Percentiles rank a stretch among this genome's conserved stretches.
phyloP scores from a whole-genome alignment of 2,113 vertebrate species.

The Varanus komodoensis region DNA sequence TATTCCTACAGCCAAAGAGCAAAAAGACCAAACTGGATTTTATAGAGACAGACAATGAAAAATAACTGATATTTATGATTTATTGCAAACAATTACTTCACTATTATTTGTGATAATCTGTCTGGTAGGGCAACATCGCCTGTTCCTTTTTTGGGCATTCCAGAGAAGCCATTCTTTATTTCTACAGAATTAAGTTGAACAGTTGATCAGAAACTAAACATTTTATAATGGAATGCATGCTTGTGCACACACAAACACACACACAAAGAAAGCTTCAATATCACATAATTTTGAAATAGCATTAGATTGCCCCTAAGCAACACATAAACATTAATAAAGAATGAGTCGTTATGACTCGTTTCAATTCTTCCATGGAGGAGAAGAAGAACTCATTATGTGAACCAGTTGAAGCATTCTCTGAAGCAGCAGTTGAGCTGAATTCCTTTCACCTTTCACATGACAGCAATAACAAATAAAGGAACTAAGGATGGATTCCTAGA shows the following conservation, averaged over 20 bases:
- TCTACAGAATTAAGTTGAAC: slow-evolving; percentile 23
- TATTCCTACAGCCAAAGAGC: background rate
- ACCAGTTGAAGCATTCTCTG: slow-evolving; percentile 64
- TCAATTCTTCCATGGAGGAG: slow-evolving; percentile 62
- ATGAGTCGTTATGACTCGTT: slow-evolving; percentile 68
- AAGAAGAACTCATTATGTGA: slow-evolving; percentile 72
- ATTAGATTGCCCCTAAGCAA: slow-evolving; percentile 54
- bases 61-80: background rate
- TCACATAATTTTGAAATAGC: slow-evolving; percentile 64
- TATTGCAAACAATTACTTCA: background rate
- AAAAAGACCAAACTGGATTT: background rate
- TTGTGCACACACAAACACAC: slow-evolving; percentile 4
- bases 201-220: slow-evolving; percentile 11
- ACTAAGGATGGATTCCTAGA: slow-evolving; percentile 71
- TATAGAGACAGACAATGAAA: slow-evolving; percentile 25
- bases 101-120: slow-evolving; percentile 30
- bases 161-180: slow-evolving; percentile 33
- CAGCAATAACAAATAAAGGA: slow-evolving; percentile 76
- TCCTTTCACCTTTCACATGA: slow-evolving; percentile 75
- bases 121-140: background rate
- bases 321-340: slow-evolving; percentile 68
- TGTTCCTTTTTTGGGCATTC: slow-evolving; percentile 18
- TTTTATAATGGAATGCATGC: slow-evolving; percentile 19
- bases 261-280: slow-evolving; percentile 47
- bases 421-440: slow-evolving; percentile 74